phyloP scores from a whole-genome alignment of 2,888 invertebrate species.

The Phortica magna region DNA sequence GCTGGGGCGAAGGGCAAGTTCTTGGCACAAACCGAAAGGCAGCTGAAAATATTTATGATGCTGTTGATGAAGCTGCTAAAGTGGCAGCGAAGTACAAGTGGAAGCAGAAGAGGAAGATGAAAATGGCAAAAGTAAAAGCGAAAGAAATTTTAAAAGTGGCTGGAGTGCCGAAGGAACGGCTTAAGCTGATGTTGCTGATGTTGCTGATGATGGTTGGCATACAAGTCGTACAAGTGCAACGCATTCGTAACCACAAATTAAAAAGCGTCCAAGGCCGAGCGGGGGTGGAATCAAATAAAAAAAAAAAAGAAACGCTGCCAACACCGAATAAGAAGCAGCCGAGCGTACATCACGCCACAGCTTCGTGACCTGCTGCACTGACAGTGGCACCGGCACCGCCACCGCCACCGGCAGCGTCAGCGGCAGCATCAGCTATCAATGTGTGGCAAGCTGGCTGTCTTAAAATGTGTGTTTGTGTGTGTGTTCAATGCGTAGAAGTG shows the following conservation, averaged over 20 bases:
- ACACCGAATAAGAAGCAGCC: not conserved
- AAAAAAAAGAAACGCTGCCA: not conserved
- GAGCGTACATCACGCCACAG: not conserved
- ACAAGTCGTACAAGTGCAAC: slow-evolving; percentile 24
- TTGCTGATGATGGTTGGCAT: not conserved
- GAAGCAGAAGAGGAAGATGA: not conserved
- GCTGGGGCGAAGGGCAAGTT: not conserved
- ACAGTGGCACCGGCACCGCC: not conserved
- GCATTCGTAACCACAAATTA: slow-evolving; percentile 27
- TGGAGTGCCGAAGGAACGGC: not conserved
- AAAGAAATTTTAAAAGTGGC: not conserved
- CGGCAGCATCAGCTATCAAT: not conserved
- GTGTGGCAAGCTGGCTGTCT: not conserved
- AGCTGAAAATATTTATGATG: no score
- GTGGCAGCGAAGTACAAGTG: no score
- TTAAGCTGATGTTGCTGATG: not conserved
- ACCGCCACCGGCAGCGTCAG: not conserved
- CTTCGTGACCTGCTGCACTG: not conserved
- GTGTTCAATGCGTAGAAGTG: not conserved
- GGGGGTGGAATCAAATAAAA: not conserved
- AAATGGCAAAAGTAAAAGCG: not conserved
- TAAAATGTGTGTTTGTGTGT: not conserved
- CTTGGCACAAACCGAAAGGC: not conserved
- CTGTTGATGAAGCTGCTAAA: no score
- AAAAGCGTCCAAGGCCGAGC: slow-evolving; percentile 21